Evolutionary conservation across 2,797 vertebrate species (phyloP).

Genomic region (Cryptoprocta ferox): DNA sequence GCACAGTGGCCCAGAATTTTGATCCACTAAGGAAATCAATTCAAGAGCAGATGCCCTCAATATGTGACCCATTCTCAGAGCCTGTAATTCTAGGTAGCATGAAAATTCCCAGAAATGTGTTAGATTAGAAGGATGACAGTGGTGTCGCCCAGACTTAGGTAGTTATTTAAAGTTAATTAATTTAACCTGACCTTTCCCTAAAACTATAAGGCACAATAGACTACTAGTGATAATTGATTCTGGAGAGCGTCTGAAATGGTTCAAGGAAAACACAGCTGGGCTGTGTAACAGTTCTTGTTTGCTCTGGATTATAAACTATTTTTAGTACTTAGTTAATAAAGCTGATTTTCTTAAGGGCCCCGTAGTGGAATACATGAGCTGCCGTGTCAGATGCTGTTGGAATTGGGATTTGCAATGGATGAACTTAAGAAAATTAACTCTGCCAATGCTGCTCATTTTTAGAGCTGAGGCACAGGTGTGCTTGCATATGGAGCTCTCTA

Average conservation of each 20-base stretch:
- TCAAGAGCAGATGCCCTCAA: slow-evolving; percentile 54
- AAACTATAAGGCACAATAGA: slow-evolving; percentile 48
- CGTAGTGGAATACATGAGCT: neutral
- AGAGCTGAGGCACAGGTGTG: neutral
- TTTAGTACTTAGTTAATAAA: slow-evolving; percentile 77
- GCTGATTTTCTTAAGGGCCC: slow-evolving; percentile 72
- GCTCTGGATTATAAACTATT: slow-evolving; percentile 76
- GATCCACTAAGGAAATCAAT: slow-evolving; percentile 65
- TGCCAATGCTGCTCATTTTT: neutral
- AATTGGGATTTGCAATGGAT: slow-evolving; percentile 57
- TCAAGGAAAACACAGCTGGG: slow-evolving; percentile 69
- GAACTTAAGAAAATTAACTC: slow-evolving; percentile 56
- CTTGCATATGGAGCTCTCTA: neutral
- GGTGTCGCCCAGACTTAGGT: neutral
- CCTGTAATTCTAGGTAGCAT: neutral
- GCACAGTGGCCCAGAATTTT: slow-evolving; percentile 40
- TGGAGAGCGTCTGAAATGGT: slow-evolving; percentile 36
- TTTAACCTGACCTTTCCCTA: slow-evolving; percentile 66
- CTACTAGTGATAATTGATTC: slow-evolving; percentile 70
- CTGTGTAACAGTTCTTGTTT: slow-evolving; percentile 58
- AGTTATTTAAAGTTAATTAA: slow-evolving; percentile 79
- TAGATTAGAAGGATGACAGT: slow-evolving; percentile 58
- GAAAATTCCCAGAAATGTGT: neutral
- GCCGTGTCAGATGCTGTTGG: neutral
- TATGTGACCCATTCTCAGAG: slow-evolving; percentile 14